Evolutionary conservation across 2,888 invertebrate species (phyloP).

Genomic region (Lycocerus yunnanus): DNA sequence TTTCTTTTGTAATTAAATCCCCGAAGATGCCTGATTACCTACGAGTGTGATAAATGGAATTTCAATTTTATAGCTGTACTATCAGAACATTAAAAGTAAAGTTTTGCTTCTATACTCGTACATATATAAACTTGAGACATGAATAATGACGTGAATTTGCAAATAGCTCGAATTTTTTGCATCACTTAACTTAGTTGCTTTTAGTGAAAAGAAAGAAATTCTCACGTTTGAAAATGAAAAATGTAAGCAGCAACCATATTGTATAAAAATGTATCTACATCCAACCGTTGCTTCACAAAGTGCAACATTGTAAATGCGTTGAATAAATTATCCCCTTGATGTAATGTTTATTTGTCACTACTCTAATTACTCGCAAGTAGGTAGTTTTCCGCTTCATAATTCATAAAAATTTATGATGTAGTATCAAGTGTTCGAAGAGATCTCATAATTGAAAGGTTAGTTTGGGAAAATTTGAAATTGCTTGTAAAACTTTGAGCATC

Average conservation of each 20-base stretch:
- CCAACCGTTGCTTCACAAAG: neutral
- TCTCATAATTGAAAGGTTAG: neutral
- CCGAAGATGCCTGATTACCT: too few relatives aligned
- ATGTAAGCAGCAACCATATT: too few relatives aligned
- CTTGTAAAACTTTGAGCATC: neutral
- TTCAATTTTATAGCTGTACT: neutral
- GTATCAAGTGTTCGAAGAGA: neutral
- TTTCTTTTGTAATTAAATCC: neutral
- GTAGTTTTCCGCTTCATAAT: neutral
- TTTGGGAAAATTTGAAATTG: neutral
- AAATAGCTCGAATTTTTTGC: neutral
- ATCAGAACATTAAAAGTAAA: neutral
- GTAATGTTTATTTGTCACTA: neutral
- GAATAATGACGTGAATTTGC: neutral
- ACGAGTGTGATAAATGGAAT: neutral
- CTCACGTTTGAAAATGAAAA: neutral
- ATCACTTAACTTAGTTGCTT: neutral
- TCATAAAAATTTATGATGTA: neutral
- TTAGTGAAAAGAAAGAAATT: neutral
- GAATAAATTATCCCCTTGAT: neutral
- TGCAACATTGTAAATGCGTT: neutral
- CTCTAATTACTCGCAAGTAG: neutral
- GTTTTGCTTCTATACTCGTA: neutral
- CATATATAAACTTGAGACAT: neutral
- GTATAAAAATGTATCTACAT: neutral